phyloP scores from a whole-genome alignment of 2,888 invertebrate genomes.

The Cyaniris semiargus region DNA sequence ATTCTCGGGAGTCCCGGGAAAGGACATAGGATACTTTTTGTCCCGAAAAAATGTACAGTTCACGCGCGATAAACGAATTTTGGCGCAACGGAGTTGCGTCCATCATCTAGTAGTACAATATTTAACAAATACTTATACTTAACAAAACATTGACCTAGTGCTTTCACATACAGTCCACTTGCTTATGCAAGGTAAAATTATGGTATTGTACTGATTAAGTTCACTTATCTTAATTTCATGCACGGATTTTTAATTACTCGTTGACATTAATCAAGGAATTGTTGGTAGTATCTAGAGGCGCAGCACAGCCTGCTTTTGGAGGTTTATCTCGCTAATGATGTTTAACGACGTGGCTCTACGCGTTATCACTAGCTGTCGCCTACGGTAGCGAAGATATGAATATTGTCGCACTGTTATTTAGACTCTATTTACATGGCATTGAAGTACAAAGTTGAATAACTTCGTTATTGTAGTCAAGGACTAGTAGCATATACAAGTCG shows the following conservation, averaged over 20 bases:
- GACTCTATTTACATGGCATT: constrained; percentile 46
- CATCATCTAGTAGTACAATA: no score
- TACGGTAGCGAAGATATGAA: constrained; percentile 66
- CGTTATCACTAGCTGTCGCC: constrained; percentile 68
- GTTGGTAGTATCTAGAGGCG: constrained; percentile 59
- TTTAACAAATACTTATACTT: no score
- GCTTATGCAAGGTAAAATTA: background rate
- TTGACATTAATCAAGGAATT: constrained; percentile 53
- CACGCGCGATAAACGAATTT: no score
- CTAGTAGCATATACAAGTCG: constrained; percentile 55
- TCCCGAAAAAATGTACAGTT: no score
- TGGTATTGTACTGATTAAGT: constrained; percentile 4
- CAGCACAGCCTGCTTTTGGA: constrained; percentile 66
- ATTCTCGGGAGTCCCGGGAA: no score
- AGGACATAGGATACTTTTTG: no score
- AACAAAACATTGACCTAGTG: no score
- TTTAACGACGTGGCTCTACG: constrained; percentile 69
- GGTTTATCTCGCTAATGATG: constrained; percentile 77
- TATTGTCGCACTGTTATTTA: constrained; percentile 45
- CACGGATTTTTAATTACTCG: constrained; percentile 40
- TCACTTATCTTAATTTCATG: constrained; percentile 31
- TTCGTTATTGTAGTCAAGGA: constrained; percentile 44
- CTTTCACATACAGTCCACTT: background rate
- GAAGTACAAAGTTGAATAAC: constrained; percentile 48
- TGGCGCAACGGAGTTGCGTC: no score